These are phyloP conservation scores for Heteromormyrus szaboi DNA, from an alignment of 2,797 vertebrate genomes.

Conservation along the genomic window DNA sequence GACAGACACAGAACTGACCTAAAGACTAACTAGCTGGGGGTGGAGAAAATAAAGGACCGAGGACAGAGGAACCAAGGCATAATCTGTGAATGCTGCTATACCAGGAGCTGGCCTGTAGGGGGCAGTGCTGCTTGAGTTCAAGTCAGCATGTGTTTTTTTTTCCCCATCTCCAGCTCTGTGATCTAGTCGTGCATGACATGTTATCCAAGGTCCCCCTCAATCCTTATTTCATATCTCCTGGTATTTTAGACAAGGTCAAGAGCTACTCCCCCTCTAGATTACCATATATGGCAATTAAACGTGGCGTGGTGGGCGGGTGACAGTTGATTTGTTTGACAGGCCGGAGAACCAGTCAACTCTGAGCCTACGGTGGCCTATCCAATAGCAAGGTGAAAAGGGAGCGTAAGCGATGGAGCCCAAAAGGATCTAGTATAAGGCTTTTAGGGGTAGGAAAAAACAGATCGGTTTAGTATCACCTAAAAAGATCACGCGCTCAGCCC, in stretches of 20 bases:
- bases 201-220: constrained; percentile 24
- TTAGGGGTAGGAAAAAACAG: not conserved
- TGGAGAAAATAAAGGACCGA: not conserved
- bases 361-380: constrained; percentile 42
- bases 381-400: constrained; percentile 28
- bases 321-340: constrained; percentile 49
- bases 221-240: constrained; percentile 35
- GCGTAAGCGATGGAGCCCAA: constrained; percentile 1
- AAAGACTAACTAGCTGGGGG: not conserved
- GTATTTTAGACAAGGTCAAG: constrained; percentile 56
- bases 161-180: not conserved
- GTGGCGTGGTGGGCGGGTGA: constrained; percentile 45
- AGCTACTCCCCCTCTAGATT: constrained; percentile 34
- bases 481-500: constrained; percentile 27
- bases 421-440: not conserved
- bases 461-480: constrained; percentile 25
- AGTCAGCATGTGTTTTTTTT: not conserved
- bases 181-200: not conserved
- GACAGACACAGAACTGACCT: not conserved
- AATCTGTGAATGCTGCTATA: not conserved
- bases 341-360: constrained; percentile 52
- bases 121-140: not conserved
- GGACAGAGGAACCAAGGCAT: not conserved
- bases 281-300: constrained; percentile 54
- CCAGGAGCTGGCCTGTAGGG: not conserved